Evolutionary conservation across 2,888 invertebrate species (phyloP).

Genomic region (Tenthredo mesomela): DNA sequence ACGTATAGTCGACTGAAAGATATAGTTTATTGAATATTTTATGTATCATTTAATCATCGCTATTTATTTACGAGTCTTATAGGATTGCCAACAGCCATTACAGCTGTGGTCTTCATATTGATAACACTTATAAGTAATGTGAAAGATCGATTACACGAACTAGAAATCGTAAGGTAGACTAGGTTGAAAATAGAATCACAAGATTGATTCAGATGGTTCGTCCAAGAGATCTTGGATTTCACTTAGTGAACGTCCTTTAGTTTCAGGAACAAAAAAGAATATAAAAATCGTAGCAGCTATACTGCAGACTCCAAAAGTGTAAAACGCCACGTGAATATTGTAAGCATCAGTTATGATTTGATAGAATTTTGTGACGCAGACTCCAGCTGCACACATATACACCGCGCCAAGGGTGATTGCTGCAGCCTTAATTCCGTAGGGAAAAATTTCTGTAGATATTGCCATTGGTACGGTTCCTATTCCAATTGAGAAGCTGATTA

Average conservation of each 20-base stretch:
- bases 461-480: constrained; percentile 12
- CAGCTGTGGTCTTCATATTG: too few species aligned
- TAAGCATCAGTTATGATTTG: constrained; percentile 66
- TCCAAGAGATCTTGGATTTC: constrained; percentile 66
- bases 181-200: background rate
- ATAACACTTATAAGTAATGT: too few species aligned
- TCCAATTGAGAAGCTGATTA: constrained; percentile 1
- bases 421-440: constrained; percentile 47
- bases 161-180: too few species aligned
- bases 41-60: too few species aligned
- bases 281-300: constrained; percentile 63
- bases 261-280: constrained; percentile 69
- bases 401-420: constrained; percentile 65
- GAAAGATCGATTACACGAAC: too few species aligned
- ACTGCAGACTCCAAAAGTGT: constrained; percentile 65
- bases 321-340: constrained; percentile 70
- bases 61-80: too few species aligned
- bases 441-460: constrained; percentile 46
- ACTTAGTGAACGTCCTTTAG: constrained; percentile 72
- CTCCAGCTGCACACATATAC: constrained; percentile 63
- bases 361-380: constrained; percentile 67
- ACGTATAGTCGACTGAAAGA: too few species aligned
- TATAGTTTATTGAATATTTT: too few species aligned
- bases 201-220: background rate
- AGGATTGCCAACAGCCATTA: too few species aligned